phyloP scores from a whole-genome alignment of 2,888 invertebrate genomes.

The Julus scandinavius region DNA sequence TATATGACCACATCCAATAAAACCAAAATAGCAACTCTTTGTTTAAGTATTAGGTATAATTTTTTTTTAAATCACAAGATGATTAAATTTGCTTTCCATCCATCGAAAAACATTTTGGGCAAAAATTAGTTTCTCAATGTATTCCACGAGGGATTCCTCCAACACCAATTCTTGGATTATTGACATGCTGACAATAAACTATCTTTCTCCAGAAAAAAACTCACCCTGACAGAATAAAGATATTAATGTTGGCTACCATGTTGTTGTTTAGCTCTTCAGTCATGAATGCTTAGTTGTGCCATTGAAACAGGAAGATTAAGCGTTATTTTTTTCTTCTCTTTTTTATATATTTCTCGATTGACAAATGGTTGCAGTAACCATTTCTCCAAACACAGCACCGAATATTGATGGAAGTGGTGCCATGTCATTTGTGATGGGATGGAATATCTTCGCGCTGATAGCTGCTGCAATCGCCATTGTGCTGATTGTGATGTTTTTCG shows the following conservation, averaged over 20 bases:
- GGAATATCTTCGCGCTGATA: constrained; percentile 55
- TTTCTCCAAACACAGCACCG: constrained; percentile 49
- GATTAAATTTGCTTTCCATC: no score
- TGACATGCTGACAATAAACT: constrained; percentile 11
- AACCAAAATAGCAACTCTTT: no score
- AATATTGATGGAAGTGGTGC: constrained; percentile 46
- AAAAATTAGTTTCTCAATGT: no score
- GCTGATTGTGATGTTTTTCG: constrained; percentile 54
- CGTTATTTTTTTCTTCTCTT: constrained; percentile 2
- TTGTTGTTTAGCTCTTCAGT: constrained; percentile 12
- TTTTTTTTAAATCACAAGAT: no score
- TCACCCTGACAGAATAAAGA: background rate
- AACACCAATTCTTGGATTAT: background rate
- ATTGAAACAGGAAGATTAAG: background rate
- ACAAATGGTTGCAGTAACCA: constrained; percentile 51
- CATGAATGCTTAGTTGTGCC: constrained; percentile 6
- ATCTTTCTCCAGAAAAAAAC: background rate
- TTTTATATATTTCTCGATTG: background rate
- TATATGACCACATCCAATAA: no score
- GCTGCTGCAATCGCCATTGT: constrained; percentile 52
- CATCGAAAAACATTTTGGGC: no score
- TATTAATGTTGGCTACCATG: constrained; percentile 15
- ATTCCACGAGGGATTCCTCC: no score
- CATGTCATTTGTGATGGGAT: constrained; percentile 48
- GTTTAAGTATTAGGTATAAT: no score